Conservation (phyloP, 2,797 vertebrate species). For the Danio tinwini region DNA sequence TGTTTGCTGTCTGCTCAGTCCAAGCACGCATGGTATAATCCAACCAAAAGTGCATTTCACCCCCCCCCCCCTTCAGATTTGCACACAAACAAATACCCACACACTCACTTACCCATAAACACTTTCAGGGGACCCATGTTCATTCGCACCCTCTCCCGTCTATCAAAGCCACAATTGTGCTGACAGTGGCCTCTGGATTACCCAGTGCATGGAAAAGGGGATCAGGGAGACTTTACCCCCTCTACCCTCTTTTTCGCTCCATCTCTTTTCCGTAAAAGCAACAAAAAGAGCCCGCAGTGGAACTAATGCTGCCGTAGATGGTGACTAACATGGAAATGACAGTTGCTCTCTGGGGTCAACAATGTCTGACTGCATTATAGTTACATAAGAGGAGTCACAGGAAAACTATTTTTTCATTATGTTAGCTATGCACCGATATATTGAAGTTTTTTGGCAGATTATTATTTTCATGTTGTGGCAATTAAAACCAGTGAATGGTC, state of each 20-base stretch:
- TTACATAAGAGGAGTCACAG: neutral
- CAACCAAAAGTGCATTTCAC: neutral
- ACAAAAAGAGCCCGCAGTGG: constrained; percentile 72
- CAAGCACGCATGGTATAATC: neutral
- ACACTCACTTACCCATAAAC: constrained; percentile 28
- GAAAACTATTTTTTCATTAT: neutral
- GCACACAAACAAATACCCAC: constrained; percentile 37
- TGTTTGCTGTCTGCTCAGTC: neutral
- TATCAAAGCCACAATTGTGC: constrained; percentile 75
- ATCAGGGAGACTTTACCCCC: constrained; percentile 80
- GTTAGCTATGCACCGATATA: neutral
- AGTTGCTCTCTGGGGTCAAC: constrained; percentile 56
- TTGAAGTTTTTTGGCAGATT: neutral
- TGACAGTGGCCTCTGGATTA: constrained; percentile 79
- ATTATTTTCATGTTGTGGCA: neutral
- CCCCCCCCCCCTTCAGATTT: neutral
- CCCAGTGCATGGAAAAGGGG: constrained; percentile 75
- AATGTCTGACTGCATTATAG: constrained; percentile 14
- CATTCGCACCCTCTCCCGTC: constrained; percentile 31
- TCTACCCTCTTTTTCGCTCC: constrained; percentile 71
- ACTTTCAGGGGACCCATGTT: constrained; percentile 34
- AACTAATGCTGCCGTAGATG: constrained; percentile 69
- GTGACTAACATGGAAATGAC: constrained; percentile 69
- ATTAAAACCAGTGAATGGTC: neutral
- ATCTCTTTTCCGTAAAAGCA: constrained; percentile 70